A percentile compares a stretch with the other conserved stretches of the same genome.
phyloP scores from a whole-genome alignment of 2,888 invertebrate species.

The Drosophila barbarae region DNA sequence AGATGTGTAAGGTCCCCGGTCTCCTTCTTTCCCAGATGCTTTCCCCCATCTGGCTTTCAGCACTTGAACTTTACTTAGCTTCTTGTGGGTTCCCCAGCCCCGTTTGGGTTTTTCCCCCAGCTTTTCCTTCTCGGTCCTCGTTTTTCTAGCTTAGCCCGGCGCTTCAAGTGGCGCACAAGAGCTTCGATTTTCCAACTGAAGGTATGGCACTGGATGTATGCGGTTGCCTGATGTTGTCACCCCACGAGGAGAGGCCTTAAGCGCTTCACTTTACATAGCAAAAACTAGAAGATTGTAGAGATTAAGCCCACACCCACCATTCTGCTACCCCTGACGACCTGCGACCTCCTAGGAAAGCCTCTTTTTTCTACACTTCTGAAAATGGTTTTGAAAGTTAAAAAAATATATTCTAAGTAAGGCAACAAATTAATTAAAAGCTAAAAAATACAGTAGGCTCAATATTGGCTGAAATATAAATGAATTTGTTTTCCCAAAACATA shows the following conservation, averaged over 20 bases:
- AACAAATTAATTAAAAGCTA: neutral
- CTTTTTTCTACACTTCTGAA: constrained; percentile 1
- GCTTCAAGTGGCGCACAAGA: constrained; percentile 52
- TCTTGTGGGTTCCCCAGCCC: constrained; percentile 20
- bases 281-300: constrained; percentile 64
- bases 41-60: constrained; percentile 7
- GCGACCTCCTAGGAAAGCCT: constrained; percentile 20
- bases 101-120: constrained; percentile 14
- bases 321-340: constrained; percentile 10
- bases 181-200: constrained; percentile 55
- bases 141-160: constrained; percentile 37
- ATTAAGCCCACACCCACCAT: constrained; percentile 47
- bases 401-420: neutral
- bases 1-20: constrained; percentile 16
- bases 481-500: neutral
- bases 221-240: constrained; percentile 52
- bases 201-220: constrained; percentile 19
- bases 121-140: constrained; percentile 7
- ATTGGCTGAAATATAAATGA: neutral
- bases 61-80: constrained; percentile 46
- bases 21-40: constrained; percentile 2
- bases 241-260: constrained; percentile 45
- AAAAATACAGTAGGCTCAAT: neutral
- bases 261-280: constrained; percentile 61
- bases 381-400: neutral